Percentiles rank a stretch among this genome's conserved stretches.
Conservation (phyloP, 2,888 invertebrate genomes). For the Troides oblongomaculatus region DNA sequence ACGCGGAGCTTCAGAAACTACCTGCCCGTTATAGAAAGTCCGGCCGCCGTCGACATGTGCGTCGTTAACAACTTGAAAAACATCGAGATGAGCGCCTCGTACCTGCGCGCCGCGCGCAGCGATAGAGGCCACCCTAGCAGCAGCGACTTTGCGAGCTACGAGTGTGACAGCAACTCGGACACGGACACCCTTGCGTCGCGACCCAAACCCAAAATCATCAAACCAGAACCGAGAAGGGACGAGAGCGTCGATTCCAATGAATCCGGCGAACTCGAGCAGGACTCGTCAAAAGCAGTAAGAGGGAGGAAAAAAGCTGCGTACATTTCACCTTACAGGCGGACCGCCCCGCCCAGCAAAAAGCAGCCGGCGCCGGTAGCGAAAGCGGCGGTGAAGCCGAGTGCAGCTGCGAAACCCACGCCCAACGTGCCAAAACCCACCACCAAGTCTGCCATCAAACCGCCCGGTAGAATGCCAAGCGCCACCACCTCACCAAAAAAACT, state of each 20-base stretch:
- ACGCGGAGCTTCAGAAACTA: constrained; percentile 77
- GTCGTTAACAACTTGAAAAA: constrained; percentile 73
- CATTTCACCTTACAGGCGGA: constrained; percentile 79
- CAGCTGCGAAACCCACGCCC: constrained; percentile 41
- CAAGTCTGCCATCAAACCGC: constrained; percentile 54
- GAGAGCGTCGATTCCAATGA: constrained; percentile 71
- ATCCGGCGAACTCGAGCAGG: constrained; percentile 64
- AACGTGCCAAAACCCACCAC: constrained; percentile 53
- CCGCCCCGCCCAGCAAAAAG: constrained; percentile 57
- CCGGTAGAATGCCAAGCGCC: constrained; percentile 51
- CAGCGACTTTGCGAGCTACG: constrained; percentile 74
- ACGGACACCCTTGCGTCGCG: constrained; percentile 51
- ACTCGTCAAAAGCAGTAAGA: constrained; percentile 79
- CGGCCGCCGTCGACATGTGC: constrained; percentile 69
- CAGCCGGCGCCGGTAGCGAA: constrained; percentile 38
- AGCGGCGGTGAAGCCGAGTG: constrained; percentile 42
- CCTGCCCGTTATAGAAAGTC: constrained; percentile 71
- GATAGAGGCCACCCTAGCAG: constrained; percentile 56
- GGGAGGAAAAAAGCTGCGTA: constrained; percentile 86
- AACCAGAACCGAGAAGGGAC: constrained; percentile 68
- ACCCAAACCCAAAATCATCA: constrained; percentile 81
- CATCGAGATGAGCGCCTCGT: constrained; percentile 69
- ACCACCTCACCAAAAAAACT: constrained; percentile 66
- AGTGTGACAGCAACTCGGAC: constrained; percentile 80
- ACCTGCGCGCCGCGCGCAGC: constrained; percentile 45